Evolutionary conservation across 2,797 vertebrate species (phyloP), one percentile per base, ranked within the genome.

Genomic region (Tragopan temminckii): DNA sequence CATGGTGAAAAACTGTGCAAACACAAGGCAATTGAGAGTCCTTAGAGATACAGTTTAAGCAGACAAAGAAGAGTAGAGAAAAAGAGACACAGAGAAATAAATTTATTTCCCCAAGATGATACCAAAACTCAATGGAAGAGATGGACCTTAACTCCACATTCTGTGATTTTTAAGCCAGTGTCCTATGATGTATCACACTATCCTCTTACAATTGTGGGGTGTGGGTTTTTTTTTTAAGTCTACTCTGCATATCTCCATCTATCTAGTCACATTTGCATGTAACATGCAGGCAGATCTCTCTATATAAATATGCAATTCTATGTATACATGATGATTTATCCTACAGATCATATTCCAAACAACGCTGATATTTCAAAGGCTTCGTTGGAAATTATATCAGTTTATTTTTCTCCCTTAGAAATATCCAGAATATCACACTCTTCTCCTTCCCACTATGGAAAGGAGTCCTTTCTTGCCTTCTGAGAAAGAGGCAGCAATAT

Each of bases 381-480:
- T 72, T 78, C 12, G 62, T 75, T 84, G 9, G 1, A 79, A 93
- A 86, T 21, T 14, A 15, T 86, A 42, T 62, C 38, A 82, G 57
- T 88, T 88, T 81, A 63, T 86, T 93, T 95, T 96, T 94, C 71
- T 80, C 74, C 64, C 84, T 94, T 45, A 80, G 90, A 94, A 93
- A 71, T 67, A 90, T 53, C 69, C 59, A 88, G 83, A 93, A 86
- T 62, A 19, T 93, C 1, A 0, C 52, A 52, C 31, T 43, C 17
- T 89, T 91, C 78, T 77, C 24, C 50, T 83, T 88, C 38, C 31
- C 38, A 33, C 64, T 94, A 94, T 84, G 53, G 61, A 86, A 88
- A 86, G 75, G 57, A 96, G 79, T 93, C n/a, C 45, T 93, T 88
- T 94, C 80, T 77, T 80, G 75, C 93, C 75, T 75, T 79, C 79